Evolutionary conservation across 2,113 vertebrate genomes (phyloP), one percentile per base, ranked within the genome.

Genomic region (Junco hyemalis): DNA sequence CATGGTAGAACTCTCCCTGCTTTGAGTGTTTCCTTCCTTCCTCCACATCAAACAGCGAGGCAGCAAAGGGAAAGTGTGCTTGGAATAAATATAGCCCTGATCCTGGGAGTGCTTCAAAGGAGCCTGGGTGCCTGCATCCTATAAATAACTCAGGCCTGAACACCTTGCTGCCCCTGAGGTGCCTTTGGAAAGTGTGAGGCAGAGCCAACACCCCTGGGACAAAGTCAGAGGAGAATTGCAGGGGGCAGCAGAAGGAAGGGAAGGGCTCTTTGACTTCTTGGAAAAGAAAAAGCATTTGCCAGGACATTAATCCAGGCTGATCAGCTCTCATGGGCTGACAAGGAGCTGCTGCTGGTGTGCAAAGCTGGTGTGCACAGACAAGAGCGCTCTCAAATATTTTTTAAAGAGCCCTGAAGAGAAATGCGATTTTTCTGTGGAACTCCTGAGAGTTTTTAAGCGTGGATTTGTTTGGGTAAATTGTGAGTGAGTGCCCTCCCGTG

Each of bases 391-490:
- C 66, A 93, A 81, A 90, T 76, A 87, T 74, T 76, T 95, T 96
- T 95, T 87, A 95, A 95, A 96, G 90, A 93, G 83, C 82, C 33
- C 92, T 93, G 78, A 96, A 95, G 93, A 96, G 90, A 95, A 95
- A 96, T 88, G 48, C 44, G 86, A 85, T 92, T 96, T 93, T 95
- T 60, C 71, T 44, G 72, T 84, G 92, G 47, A 96, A 91, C 89
- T 97, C 96, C 79, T 54, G 95, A 94, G 96, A 95, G 83, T 95
- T 95, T 97, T 97, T 91, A 94, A 96, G 93, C 77, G 9, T 14
- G 82, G 81, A 87, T 94, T 96, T 96, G 94, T 96, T 96, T 96
- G 95, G 93, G 89, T 86, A 97, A 89, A 96, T 93, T 81, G 85
- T 95, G 92, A 96, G 92, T 85, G 93, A 97, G 86, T 94, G 88